Evolutionary conservation across 2,888 invertebrate genomes (phyloP).

Genomic region (Parnassius apollo): DNA sequence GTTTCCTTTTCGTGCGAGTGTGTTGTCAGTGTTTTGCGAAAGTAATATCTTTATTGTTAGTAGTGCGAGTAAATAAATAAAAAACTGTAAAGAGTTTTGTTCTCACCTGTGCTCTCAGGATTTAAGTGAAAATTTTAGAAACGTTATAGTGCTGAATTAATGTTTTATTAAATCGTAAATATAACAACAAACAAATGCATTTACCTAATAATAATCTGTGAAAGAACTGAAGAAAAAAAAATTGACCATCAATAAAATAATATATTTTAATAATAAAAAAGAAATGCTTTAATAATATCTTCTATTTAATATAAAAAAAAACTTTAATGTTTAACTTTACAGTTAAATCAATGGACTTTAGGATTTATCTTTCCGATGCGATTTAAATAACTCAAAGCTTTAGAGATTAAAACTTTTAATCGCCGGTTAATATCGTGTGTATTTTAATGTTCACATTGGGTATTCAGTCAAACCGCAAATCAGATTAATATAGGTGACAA

Average conservation of each 20-base stretch:
- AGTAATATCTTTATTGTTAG: neutral
- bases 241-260: too few relatives aligned
- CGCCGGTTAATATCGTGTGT: constrained; percentile 1
- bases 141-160: too few relatives aligned
- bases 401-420: too few relatives aligned
- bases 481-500: neutral
- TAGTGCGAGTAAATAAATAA: neutral
- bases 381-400: neutral
- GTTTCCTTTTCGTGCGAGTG: constrained; percentile 27
- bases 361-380: neutral
- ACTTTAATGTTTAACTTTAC: too few relatives aligned
- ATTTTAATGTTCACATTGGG: neutral
- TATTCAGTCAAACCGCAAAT: constrained; percentile 1
- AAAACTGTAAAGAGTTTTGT: neutral
- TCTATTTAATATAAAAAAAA: too few relatives aligned
- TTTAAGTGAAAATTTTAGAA: too few relatives aligned
- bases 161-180: neutral
- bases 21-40: constrained; percentile 10
- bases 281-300: too few relatives aligned
- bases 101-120: neutral
- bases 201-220: neutral
- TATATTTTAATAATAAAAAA: too few relatives aligned
- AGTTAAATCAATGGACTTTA: too few relatives aligned
- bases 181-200: neutral
- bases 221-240: too few relatives aligned